Base-by-base conservation (phyloP, 2,888 invertebrate species). In the Cephalotes varians region DNA sequence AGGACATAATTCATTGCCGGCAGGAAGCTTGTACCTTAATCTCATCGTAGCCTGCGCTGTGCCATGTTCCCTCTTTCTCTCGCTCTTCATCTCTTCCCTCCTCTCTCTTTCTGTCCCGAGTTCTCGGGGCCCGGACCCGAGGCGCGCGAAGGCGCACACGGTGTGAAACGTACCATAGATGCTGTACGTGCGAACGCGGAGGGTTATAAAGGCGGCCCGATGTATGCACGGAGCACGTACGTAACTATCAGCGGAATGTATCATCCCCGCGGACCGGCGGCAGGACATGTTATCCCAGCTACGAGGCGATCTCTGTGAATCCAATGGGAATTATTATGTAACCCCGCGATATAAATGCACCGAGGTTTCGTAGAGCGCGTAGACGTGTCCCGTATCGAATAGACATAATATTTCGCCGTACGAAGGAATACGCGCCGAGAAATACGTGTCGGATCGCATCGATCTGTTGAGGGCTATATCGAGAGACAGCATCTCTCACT, bases 11-110 rank as follows among this genome's bases (percentile, higher is more conserved):
- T 92, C 91, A 92, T 91, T 89, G 91, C 87, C 87, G 86, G 89
- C 91, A 89, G 91, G 90, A 91, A 91, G 90, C 92, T 89, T 90
- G 92, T 91, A 91, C 91, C 90, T 92, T 92, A 92, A 92, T 92
- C 91, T 91, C 88, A 82, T 91, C 90, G 91, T 84, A 85, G 85
- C 81, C 83, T 71, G 80, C 72, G 76, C 74, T 28, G 49, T 49
- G 44, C 67, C 67, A 31, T 18, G 25, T n/a, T 54, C 40, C 28
- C 67, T 37, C n/a, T 67, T 40, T 40, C 21, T 40, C 15, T 37
- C n/a, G 25, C 25, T 21, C 21, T 21, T 44, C 47, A 49, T 49
- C 44, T 44, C 72, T 31, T 21, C 28, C 73, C 21, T 1, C 15
- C 40, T 31, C 40, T 37, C 76, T n/a, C 69, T 40, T 7, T 47